Conservation (phyloP, 1,140 invertebrate species). For the Paralvinella palmiformis region DNA sequence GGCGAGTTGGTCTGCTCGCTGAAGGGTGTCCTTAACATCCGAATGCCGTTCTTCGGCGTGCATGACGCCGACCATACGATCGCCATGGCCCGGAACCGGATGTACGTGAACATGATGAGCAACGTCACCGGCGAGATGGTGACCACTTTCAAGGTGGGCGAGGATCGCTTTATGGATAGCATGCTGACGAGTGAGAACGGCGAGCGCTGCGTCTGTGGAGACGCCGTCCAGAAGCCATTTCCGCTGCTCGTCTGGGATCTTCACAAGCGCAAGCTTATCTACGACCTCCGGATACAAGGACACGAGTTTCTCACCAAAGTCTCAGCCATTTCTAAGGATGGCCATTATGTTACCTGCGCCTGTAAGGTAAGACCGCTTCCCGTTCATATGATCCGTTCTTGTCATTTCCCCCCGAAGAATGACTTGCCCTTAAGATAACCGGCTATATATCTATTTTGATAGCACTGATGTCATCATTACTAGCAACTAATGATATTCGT, state of each 20-base stretch:
- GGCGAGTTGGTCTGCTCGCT: conserved; percentile 66
- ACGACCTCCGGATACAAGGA: conserved; percentile 78
- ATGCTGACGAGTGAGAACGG: conserved; percentile 80
- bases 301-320: conserved; percentile 80
- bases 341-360: conserved; percentile 60
- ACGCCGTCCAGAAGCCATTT: conserved; percentile 85
- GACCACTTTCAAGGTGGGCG: conserved; percentile 68
- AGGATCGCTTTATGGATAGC: conserved; percentile 81
- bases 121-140: conserved; percentile 67
- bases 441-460: no score
- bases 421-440: no score
- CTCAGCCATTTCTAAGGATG: conserved; percentile 79
- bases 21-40: conserved; percentile 84
- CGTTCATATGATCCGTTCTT: no score
- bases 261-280: conserved; percentile 71
- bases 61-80: conserved; percentile 73
- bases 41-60: conserved; percentile 81
- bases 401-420: no score
- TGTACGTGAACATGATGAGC: conserved; percentile 87
- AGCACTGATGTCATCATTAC: no score
- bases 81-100: conserved; percentile 73
- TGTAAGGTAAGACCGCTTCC: conserved; percentile 49
- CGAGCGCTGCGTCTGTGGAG: conserved; percentile 78
- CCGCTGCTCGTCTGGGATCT: conserved; percentile 83
- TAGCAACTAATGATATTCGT: no score